Percentiles rank a stretch among this genome's conserved stretches.
These are phyloP conservation scores for Heliconius hermathena DNA, from an alignment of 1,140 invertebrate genomes.

Conservation along the genomic window DNA sequence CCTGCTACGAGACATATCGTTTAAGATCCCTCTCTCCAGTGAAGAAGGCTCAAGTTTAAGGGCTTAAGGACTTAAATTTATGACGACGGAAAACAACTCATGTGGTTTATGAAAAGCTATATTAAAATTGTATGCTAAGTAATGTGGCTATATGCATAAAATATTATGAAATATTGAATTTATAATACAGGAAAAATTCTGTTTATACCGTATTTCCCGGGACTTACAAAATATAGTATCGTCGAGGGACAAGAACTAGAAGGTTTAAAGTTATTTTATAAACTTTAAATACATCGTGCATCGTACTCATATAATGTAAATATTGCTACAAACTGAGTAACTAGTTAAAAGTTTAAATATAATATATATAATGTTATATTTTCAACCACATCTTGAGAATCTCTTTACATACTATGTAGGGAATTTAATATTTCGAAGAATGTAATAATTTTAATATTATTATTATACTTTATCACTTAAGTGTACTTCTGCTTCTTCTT, in stretches of 20 bases:
- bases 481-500: no score
- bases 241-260: conserved; percentile 21
- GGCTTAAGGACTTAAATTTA: conserved; percentile 27
- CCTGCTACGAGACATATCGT: conserved; percentile 8
- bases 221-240: conserved; percentile 18
- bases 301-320: conserved; percentile 5
- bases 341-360: not conserved
- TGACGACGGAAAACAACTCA: conserved; percentile 7
- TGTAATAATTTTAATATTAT: not conserved
- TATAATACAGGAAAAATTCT: conserved; percentile 14
- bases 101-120: conserved; percentile 11
- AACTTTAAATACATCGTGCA: conserved; percentile 18
- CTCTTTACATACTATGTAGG: not conserved
- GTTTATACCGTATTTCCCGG: conserved; percentile 12
- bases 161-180: conserved; percentile 8
- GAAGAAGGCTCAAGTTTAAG: conserved; percentile 20
- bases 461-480: no score
- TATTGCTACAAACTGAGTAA: conserved; percentile 2
- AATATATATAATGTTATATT: not conserved
- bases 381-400: not conserved
- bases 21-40: conserved; percentile 16
- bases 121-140: conserved; percentile 16
- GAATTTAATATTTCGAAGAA: not conserved
- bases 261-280: conserved; percentile 24
- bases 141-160: not conserved